A percentile compares a stretch with the other conserved stretches of the same genome.
Evolutionary conservation across 2,113 vertebrate species (phyloP).

Genomic region (Tetrax tetrax): DNA sequence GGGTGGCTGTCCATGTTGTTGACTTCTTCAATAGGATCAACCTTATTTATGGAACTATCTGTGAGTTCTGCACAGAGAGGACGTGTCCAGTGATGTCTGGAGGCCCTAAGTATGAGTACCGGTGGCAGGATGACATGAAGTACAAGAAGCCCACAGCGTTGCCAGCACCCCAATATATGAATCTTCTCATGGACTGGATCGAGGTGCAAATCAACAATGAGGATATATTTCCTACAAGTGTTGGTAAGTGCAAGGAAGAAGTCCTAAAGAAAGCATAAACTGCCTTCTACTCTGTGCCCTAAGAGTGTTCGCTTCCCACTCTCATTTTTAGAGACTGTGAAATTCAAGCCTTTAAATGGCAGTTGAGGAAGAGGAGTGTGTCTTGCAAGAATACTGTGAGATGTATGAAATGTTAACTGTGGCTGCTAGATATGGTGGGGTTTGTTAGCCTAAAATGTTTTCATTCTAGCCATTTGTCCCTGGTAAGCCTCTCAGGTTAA

Average conservation of each 20-base stretch:
- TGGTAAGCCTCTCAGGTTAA: not conserved
- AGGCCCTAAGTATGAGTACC: constrained; percentile 85
- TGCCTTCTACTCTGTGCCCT: not conserved
- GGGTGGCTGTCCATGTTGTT: constrained; percentile 87
- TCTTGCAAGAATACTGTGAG: not conserved
- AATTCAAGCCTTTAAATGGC: not conserved
- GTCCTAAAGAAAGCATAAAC: not conserved
- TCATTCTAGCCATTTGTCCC: not conserved
- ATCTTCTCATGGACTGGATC: constrained; percentile 89
- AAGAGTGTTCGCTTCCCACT: not conserved
- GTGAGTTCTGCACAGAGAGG: constrained; percentile 85
- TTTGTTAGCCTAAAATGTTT: not conserved
- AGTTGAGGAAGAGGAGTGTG: rapidly evolving
- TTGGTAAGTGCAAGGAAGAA: constrained; percentile 75
- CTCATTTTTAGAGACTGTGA: not conserved
- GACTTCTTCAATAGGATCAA: constrained; percentile 91
- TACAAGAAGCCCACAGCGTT: constrained; percentile 86
- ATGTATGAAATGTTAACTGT: not conserved
- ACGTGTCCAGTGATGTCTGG: constrained; percentile 89
- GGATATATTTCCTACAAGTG: constrained; percentile 83
- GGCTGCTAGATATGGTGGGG: not conserved
- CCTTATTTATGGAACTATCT: constrained; percentile 88
- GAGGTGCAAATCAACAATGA: constrained; percentile 89
- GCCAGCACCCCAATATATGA: constrained; percentile 87
- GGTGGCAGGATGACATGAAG: constrained; percentile 87